A percentile compares a stretch with the other conserved stretches of the same genome.
Conservation (phyloP, 2,888 invertebrate species). For the Blomia tropicalis region DNA sequence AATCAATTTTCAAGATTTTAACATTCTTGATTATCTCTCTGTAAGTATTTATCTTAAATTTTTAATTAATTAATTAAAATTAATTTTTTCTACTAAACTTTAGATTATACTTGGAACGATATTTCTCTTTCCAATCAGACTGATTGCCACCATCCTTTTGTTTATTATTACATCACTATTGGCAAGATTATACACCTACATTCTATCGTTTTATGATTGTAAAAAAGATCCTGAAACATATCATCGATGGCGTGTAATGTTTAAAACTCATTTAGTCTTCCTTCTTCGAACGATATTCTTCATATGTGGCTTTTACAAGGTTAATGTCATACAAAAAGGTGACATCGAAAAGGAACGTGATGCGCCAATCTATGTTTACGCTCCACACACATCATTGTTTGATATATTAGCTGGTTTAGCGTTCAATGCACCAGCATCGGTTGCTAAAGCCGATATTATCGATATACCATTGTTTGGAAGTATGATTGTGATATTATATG, state of each 20-base stretch:
- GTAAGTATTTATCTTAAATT: slow-evolving; percentile 3
- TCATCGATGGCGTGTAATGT: slow-evolving; percentile 17
- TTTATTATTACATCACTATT: slow-evolving; percentile 16
- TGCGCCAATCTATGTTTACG: slow-evolving; percentile 68
- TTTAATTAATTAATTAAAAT: neutral
- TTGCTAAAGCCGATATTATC: slow-evolving; percentile 69
- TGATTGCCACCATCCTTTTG: neutral
- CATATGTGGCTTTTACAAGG: slow-evolving; percentile 62
- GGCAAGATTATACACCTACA: neutral
- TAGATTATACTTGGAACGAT: slow-evolving; percentile 20
- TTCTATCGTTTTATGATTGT: slow-evolving; percentile 5
- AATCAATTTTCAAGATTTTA: slow-evolving; percentile 7
- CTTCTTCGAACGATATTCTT: slow-evolving; percentile 47
- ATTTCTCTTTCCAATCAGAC: slow-evolving; percentile 16
- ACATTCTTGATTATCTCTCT: neutral
- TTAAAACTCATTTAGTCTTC: slow-evolving; percentile 23
- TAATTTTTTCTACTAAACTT: neutral
- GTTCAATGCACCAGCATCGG: slow-evolving; percentile 69
- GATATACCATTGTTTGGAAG: slow-evolving; percentile 75
- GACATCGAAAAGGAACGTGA: slow-evolving; percentile 36
- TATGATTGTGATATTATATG: slow-evolving; percentile 44
- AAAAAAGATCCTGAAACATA: neutral
- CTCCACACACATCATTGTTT: slow-evolving; percentile 79
- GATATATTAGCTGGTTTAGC: slow-evolving; percentile 68
- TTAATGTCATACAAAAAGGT: slow-evolving; percentile 53